Base-by-base conservation (phyloP, 1,140 invertebrate genomes). In the Nautilus pompilius region DNA sequence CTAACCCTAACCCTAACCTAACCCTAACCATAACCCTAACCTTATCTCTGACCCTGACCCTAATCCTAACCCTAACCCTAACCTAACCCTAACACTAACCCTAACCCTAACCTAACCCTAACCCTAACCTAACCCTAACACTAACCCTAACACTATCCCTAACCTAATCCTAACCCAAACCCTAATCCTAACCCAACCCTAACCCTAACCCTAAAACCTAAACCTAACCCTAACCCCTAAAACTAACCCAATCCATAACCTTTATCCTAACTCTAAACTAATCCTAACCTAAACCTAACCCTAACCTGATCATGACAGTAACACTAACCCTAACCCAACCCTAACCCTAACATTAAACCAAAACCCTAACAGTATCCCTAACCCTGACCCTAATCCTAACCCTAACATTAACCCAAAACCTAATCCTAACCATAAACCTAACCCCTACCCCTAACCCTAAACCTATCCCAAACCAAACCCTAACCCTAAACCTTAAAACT, bases 401-500 rank as follows among this genome's bases (percentile, higher is more conserved):
- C 54, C 54, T 56, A 56, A 56, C 54, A 22, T 29, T 56, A 30
- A 56, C 54, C 54, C 54, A 28, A 56, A 56, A 22, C 54, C 54
- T 56, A 56, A 56, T 13, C 54, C 54, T 32, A 10, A 56, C 5
- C 54, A 22, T 22, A 10, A 56, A 24, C 54, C 54, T 22, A 10
- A 56, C 5, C 54, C 54, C 29, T 28, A 56, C 5, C 54, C 54
- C 29, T 28, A 56, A 51, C 49, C 49, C 49, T 51, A 51, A 51
- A 10, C 8, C 24, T n/a, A 51, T 8, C 49, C 49, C 49, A 13
- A 51, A 51, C 49, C 49, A 10, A 13, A 51, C 10, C 49, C 49
- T 22, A 13, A 24, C 5, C 54, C 29, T 10, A 56, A 62, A 62
- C 60, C 60, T 53, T 62, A 62, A 62, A 49, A 46, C 60, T 61